Percentiles rank a stretch among this genome's conserved stretches.
These are phyloP conservation scores for Oriolus oriolus DNA, from an alignment of 2,113 vertebrate species.

Conservation along the genomic window DNA sequence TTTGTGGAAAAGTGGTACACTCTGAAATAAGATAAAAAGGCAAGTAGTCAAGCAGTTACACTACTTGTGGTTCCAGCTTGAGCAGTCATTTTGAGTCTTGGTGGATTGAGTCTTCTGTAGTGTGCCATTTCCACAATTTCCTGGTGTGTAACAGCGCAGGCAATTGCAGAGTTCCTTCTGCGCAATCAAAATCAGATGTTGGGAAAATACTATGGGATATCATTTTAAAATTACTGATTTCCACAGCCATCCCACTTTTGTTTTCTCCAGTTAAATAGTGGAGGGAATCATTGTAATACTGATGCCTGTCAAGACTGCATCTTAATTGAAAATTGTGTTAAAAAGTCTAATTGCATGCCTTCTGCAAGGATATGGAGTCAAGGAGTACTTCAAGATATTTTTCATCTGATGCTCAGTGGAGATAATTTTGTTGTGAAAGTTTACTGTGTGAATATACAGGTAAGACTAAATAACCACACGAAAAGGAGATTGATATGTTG, in stretches of 20 bases:
- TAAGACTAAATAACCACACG: background rate
- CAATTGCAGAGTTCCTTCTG: background rate
- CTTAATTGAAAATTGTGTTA: background rate
- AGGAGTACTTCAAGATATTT: background rate
- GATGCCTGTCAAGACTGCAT: background rate
- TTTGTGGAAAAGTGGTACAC: background rate
- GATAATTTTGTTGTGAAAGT: background rate
- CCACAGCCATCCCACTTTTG: background rate
- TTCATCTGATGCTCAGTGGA: background rate
- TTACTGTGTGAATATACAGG: background rate
- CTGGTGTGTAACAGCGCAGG: background rate
- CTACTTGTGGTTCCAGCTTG: background rate
- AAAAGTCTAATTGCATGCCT: background rate
- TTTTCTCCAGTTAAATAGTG: background rate
- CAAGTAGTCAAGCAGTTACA: background rate
- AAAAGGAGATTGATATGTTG: too few species aligned
- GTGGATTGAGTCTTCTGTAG: background rate
- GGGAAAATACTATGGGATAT: background rate
- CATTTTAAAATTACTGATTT: background rate
- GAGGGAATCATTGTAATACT: background rate
- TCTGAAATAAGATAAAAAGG: background rate
- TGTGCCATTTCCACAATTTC: background rate
- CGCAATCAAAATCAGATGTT: background rate
- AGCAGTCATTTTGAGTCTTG: background rate
- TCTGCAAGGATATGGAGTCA: background rate